A percentile compares a stretch with the other conserved stretches of the same genome.
Conservation (phyloP, 2,113 vertebrate species). For the Oenanthe melanoleuca region DNA sequence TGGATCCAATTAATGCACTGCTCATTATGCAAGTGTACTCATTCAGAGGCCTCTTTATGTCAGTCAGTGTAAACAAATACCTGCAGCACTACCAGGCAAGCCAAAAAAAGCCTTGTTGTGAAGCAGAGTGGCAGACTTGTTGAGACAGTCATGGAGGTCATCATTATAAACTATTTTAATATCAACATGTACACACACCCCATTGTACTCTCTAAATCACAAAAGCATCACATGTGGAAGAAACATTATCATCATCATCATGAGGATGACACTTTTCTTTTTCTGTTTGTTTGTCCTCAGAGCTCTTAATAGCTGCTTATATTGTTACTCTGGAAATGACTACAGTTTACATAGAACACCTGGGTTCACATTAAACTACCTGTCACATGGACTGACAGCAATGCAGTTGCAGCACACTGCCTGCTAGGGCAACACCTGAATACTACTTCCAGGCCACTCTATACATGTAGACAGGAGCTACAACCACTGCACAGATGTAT, state of each 20-base stretch:
- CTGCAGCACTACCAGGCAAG: neutral
- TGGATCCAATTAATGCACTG: neutral
- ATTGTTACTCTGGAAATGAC: neutral
- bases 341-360: neutral
- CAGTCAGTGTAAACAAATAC: neutral
- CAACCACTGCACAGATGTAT: neutral
- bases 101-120: neutral
- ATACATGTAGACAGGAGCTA: neutral
- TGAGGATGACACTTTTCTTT: neutral
- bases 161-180: neutral
- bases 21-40: neutral
- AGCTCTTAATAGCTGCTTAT: neutral
- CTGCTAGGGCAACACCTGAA: neutral
- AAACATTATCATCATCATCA: neutral
- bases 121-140: neutral
- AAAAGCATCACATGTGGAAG: neutral
- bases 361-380: neutral
- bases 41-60: neutral
- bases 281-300: neutral
- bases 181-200: neutral
- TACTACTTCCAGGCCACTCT: neutral
- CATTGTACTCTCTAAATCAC: neutral
- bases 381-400: neutral
- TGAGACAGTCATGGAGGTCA: neutral
- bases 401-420: neutral